Percentiles rank a stretch among this genome's conserved stretches.
These are phyloP conservation scores for Huso huso DNA, from an alignment of 2,797 vertebrate species.

Conservation along the genomic window DNA sequence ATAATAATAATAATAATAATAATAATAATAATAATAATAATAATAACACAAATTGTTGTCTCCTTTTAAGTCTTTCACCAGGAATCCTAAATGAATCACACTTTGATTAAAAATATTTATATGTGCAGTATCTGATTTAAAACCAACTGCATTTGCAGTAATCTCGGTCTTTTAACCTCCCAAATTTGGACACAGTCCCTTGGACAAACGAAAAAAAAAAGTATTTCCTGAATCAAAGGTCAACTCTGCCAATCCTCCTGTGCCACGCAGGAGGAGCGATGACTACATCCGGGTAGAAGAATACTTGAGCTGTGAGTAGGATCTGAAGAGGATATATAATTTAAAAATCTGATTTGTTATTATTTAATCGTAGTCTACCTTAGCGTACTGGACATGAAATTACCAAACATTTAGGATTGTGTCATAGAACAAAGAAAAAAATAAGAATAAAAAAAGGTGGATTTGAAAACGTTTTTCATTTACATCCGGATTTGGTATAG, in stretches of 20 bases:
- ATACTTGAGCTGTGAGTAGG: conserved; percentile 41
- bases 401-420: neutral
- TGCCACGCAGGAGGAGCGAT: conserved; percentile 23
- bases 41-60: too few species aligned
- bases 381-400: neutral
- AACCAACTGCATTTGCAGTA: too few species aligned
- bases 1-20: too few species aligned
- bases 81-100: too few species aligned
- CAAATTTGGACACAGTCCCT: too few species aligned
- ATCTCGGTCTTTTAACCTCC: too few species aligned
- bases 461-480: conserved; percentile 33
- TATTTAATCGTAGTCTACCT: neutral
- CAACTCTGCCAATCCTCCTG: conserved; percentile 4
- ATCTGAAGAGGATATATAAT: conserved; percentile 24
- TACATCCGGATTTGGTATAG: conserved; percentile 39
- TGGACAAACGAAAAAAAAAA: neutral
- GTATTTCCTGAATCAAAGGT: conserved; percentile 7
- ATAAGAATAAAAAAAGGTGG: neutral
- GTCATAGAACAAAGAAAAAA: neutral
- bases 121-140: too few species aligned
- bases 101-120: too few species aligned
- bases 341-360: neutral
- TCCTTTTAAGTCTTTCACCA: too few species aligned
- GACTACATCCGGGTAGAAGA: conserved; percentile 49
- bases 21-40: too few species aligned